These are phyloP conservation scores for Chelonus insularis DNA, from an alignment of 1,140 invertebrate genomes.

Conservation along the genomic window DNA sequence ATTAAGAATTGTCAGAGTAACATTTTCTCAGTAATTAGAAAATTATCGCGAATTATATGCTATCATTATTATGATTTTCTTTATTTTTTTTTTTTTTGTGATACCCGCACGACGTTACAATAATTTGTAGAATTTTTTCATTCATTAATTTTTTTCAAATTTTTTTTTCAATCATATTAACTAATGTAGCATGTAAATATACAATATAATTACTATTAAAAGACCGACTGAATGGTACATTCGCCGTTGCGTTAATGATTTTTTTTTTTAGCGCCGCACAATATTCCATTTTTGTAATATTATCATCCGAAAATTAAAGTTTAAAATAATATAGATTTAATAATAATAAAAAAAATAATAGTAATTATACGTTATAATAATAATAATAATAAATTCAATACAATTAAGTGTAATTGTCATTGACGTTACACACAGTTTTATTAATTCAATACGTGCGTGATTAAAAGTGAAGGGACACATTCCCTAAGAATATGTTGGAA, in stretches of 20 bases:
- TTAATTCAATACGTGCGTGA: constrained; percentile 24
- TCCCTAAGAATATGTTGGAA: background rate
- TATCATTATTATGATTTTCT: too few relatives aligned
- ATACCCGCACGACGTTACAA: constrained; percentile 49
- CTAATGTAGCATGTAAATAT: constrained; percentile 54
- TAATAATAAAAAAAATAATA: background rate
- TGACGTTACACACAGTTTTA: constrained; percentile 36
- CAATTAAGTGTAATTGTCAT: constrained; percentile 35
- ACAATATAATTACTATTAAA: constrained; percentile 51
- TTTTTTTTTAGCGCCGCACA: constrained; percentile 22
- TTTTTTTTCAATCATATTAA: constrained; percentile 39
- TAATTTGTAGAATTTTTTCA: constrained; percentile 24
- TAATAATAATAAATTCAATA: constrained; percentile 26
- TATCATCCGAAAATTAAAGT: too few relatives aligned
- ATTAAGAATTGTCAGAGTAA: too few relatives aligned
- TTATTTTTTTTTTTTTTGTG: background rate
- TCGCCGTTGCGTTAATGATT: constrained; percentile 47
- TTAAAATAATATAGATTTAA: too few relatives aligned
- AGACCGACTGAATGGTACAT: constrained; percentile 58
- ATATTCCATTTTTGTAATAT: constrained; percentile 17
- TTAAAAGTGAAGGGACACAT: background rate
- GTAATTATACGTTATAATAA: background rate
- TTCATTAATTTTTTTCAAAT: constrained; percentile 29
- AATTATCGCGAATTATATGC: too few relatives aligned
- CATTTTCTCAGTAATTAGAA: too few relatives aligned